Evolutionary conservation across 2,113 vertebrate species (phyloP), one percentile per base, ranked within the genome.

Genomic region (Coregonus clupeaformis): DNA sequence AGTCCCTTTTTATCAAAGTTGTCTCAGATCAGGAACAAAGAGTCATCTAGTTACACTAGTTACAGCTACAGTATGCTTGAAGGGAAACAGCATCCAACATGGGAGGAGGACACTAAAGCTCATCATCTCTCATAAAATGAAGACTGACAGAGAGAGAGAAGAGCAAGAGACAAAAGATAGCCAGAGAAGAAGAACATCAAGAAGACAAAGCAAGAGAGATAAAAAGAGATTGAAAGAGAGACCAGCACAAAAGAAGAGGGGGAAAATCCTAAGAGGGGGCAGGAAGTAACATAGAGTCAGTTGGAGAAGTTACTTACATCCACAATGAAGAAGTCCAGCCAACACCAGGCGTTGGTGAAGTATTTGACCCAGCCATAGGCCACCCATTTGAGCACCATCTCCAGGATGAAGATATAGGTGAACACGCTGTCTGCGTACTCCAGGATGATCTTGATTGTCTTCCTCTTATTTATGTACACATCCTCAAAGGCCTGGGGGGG

Each of bases 321-420:
- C 85, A 99, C 97, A 74, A 99, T 99, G 91, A 99, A 97, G 95
- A 99, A 99, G 93, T 99, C 97, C 80, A 99, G 89, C 97, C 97
- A 99, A 90, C 97, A 99, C 97, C 97, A 99, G 85, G 97, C 97
- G 0, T 99, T 99, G 9, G 97, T 99, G 94, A 99, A 99, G 92
- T 99, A 99, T 84, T 98, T 99, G 85, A 97, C 95, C 1, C 99
- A 99, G 32, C 98, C 98, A 0, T 99, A 99, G 27, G 98, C 98
- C 5, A 97, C 96, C 97, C 96, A 98, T 79, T 99, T 99, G 4
- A 99, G 94, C 91, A 99, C 62, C 98, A 99, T 99, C 92, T 99
- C 98, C 92, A 99, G 92, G 90, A 99, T 99, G 91, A 99, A 99
- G 82, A 99, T 99, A 78, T 99, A 99, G 7, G 98, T 98, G 91